Percentiles rank a stretch among this genome's conserved stretches.
phyloP scores from a whole-genome alignment of 1,140 invertebrate genomes.

The Rhyzopertha dominica region DNA sequence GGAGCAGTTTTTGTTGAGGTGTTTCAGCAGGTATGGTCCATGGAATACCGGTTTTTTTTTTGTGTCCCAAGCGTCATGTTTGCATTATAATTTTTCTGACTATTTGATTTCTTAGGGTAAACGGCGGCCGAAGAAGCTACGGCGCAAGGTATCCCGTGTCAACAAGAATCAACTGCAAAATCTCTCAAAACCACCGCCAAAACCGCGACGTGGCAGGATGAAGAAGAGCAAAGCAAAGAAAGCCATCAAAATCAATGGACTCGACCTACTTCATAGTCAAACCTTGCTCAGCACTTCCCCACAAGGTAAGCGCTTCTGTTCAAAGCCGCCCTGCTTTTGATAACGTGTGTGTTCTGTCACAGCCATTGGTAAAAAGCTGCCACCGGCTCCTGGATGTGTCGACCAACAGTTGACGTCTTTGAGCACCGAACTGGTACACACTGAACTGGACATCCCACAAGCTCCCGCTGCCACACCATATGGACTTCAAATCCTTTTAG shows the following conservation, averaged over 20 bases:
- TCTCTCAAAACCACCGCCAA: constrained; percentile 35
- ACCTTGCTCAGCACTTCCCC: constrained; percentile 80
- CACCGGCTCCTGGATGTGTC: constrained; percentile 81
- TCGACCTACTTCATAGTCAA: constrained; percentile 86
- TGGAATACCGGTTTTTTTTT: too few relatives aligned
- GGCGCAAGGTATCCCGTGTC: constrained; percentile 39
- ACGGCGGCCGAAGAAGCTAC: constrained; percentile 46
- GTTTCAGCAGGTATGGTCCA: not conserved
- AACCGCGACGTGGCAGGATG: constrained; percentile 47
- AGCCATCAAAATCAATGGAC: constrained; percentile 68
- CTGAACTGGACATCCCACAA: constrained; percentile 73
- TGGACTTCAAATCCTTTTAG: constrained; percentile 77
- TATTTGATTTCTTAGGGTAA: constrained; percentile 19
- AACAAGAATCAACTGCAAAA: constrained; percentile 40
- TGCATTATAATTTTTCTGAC: constrained; percentile 2
- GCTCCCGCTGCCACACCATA: constrained; percentile 76
- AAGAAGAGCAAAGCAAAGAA: constrained; percentile 59
- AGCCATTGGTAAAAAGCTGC: constrained; percentile 61
- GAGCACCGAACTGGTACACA: constrained; percentile 62
- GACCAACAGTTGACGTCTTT: constrained; percentile 81
- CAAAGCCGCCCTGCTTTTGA: not conserved
- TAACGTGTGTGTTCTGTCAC: constrained; percentile 9
- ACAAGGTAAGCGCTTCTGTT: constrained; percentile 46
- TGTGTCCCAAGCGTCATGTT: not conserved
- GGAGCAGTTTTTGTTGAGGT: too few relatives aligned